Percentiles rank a stretch among this genome's conserved stretches.
Evolutionary conservation across 2,888 invertebrate species (phyloP).

Genomic region (Mimas tiliae): DNA sequence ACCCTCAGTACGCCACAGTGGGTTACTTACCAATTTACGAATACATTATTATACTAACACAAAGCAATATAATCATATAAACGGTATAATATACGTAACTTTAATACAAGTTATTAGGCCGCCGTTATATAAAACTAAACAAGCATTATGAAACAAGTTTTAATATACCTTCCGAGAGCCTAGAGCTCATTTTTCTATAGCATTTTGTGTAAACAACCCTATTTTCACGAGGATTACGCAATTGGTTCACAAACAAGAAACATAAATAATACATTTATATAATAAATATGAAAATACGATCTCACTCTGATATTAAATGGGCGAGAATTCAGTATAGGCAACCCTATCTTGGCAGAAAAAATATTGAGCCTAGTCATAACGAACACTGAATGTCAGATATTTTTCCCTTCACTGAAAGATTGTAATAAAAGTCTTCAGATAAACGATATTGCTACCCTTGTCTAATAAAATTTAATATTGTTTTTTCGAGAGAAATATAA

Average conservation of each 20-base stretch:
- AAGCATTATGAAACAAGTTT: neutral
- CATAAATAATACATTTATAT: conserved; percentile 16
- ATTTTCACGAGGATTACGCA: conserved; percentile 2
- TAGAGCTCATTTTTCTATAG: neutral
- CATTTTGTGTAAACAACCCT: conserved; percentile 10
- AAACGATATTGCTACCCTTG: conserved; percentile 32
- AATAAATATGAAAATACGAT: conserved; percentile 22
- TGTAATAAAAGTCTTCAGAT: conserved; percentile 34
- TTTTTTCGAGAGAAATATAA: conserved; percentile 37
- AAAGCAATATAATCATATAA: neutral
- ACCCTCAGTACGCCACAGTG: too few relatives aligned
- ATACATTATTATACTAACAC: conserved; percentile 1
- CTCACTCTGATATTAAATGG: conserved; percentile 12
- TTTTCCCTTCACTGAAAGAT: conserved; percentile 34
- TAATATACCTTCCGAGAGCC: neutral
- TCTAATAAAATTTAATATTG: conserved; percentile 40
- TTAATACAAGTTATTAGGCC: neutral
- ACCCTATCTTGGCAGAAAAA: conserved; percentile 22
- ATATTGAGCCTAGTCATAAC: conserved; percentile 29
- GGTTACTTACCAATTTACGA: too few relatives aligned
- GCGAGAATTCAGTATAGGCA: conserved; percentile 7
- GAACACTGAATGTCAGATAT: conserved; percentile 30
- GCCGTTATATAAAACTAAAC: neutral
- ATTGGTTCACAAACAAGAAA: conserved; percentile 9
- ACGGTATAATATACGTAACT: neutral